Conservation (phyloP, 2,888 invertebrate genomes). For the Therioaphis trifolii region DNA sequence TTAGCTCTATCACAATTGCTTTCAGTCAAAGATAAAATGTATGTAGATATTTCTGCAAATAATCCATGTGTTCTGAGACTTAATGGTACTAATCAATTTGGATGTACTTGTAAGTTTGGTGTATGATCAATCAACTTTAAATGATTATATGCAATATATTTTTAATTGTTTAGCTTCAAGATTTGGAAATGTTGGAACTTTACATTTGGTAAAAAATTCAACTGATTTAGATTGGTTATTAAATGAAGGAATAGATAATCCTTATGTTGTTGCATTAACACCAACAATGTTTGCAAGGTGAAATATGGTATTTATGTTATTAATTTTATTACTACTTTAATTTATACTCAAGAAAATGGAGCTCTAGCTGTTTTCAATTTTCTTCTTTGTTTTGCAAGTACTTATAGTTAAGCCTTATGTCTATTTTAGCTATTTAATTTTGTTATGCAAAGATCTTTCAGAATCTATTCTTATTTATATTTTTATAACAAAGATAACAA, state of each 20-base stretch:
- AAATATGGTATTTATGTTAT: constrained; percentile 26
- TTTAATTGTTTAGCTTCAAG: constrained; percentile 74
- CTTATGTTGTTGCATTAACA: constrained; percentile 82
- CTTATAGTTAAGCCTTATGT: background rate
- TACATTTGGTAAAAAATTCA: constrained; percentile 77
- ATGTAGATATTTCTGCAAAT: constrained; percentile 78
- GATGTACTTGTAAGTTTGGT: constrained; percentile 85
- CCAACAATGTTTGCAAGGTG: constrained; percentile 74
- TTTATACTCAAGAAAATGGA: background rate
- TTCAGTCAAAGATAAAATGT: constrained; percentile 81
- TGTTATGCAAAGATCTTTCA: too few species aligned
- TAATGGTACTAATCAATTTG: constrained; percentile 94
- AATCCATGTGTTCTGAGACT: constrained; percentile 87
- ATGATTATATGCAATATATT: background rate
- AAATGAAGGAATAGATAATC: constrained; percentile 78
- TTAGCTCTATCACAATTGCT: constrained; percentile 26
- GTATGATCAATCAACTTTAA: background rate
- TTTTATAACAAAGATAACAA: too few species aligned
- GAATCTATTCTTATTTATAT: too few species aligned
- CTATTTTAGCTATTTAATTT: background rate
- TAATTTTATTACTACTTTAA: background rate
- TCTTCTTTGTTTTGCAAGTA: too few species aligned
- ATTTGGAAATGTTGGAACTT: constrained; percentile 85
- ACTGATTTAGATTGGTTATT: constrained; percentile 82
- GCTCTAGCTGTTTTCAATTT: too few species aligned